Conservation (phyloP, 2,797 vertebrate species). For the Anas bahamensis region DNA sequence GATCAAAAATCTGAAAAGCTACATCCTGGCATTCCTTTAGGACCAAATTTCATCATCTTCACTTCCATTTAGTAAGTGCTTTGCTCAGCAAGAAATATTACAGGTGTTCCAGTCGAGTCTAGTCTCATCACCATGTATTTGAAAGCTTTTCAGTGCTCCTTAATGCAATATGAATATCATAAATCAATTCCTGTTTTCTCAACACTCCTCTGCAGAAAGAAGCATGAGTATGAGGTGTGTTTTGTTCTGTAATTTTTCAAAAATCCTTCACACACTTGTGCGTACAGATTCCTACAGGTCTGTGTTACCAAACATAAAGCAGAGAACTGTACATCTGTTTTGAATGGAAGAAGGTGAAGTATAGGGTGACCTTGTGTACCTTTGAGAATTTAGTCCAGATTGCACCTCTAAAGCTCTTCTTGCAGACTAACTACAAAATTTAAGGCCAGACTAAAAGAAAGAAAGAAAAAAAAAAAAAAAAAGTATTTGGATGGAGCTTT, state of each 20-base stretch:
- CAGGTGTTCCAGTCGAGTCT: constrained; percentile 27
- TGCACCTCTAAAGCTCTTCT: background rate
- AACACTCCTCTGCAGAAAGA: background rate
- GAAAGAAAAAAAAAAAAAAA: background rate
- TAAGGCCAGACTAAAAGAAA: background rate
- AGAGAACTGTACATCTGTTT: background rate
- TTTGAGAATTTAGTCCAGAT: background rate
- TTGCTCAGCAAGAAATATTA: constrained; percentile 35
- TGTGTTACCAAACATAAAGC: background rate
- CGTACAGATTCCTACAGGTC: background rate
- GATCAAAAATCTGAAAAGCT: constrained; percentile 26
- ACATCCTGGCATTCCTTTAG: constrained; percentile 7
- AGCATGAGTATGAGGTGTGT: background rate
- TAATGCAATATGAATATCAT: constrained; percentile 13
- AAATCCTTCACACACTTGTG: background rate
- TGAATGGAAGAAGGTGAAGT: background rate
- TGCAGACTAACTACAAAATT: background rate
- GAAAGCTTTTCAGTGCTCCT: constrained; percentile 39
- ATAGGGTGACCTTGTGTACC: background rate
- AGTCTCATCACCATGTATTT: background rate
- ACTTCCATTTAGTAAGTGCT: constrained; percentile 18
- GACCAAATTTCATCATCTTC: constrained; percentile 36
- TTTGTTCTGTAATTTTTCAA: background rate
- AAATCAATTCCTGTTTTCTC: constrained; percentile 35
- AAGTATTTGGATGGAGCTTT: no score